phyloP scores from a whole-genome alignment of 2,113 vertebrate genomes.

The Nanorana parkeri region DNA sequence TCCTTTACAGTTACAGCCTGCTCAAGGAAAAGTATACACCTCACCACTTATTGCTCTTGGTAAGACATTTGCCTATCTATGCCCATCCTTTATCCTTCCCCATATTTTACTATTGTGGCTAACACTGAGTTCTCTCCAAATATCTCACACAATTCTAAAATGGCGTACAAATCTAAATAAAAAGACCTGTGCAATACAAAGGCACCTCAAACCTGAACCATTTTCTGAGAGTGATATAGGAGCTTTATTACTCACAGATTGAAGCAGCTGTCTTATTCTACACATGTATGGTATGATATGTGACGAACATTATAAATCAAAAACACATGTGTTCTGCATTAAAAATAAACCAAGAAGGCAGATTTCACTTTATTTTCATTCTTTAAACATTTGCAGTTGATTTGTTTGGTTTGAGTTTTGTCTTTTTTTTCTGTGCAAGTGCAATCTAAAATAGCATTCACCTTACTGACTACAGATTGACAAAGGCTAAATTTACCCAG shows the following conservation, averaged over 20 bases:
- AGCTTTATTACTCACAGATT: constrained; percentile 39
- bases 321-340: constrained; percentile 45
- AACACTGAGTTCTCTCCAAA: too few relatives aligned
- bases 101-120: too few relatives aligned
- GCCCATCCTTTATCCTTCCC: too few relatives aligned
- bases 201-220: background rate
- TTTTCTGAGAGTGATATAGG: background rate
- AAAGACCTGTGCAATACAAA: background rate
- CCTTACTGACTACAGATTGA: constrained; percentile 30
- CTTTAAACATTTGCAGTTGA: constrained; percentile 47
- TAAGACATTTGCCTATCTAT: too few relatives aligned
- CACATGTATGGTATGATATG: constrained; percentile 39
- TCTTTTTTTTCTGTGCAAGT: constrained; percentile 32
- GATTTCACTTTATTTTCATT: constrained; percentile 46
- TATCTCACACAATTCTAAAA: too few relatives aligned
- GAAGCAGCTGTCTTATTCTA: constrained; percentile 27
- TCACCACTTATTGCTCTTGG: too few relatives aligned
- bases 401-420: constrained; percentile 47
- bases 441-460: constrained; percentile 40
- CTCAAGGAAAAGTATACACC: too few relatives aligned
- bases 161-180: too few relatives aligned
- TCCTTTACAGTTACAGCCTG: too few relatives aligned
- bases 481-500: background rate
- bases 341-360: constrained; percentile 43
- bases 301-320: constrained; percentile 53